Percentiles rank a stretch among this genome's conserved stretches.
Conservation (phyloP, 2,113 vertebrate genomes). For the Onychorhynchus coronatus region DNA sequence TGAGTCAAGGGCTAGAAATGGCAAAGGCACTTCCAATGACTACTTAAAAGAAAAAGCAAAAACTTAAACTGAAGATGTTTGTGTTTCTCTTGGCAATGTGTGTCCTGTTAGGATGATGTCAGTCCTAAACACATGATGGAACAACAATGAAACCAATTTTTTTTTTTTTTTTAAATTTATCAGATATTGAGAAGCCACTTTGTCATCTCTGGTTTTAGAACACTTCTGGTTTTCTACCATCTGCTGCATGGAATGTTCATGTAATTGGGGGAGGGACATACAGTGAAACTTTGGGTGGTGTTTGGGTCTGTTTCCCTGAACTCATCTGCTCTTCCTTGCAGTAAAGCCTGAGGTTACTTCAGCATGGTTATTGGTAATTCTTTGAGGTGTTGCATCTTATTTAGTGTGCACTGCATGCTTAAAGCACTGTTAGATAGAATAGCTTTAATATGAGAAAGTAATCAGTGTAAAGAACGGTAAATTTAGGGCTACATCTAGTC, state of each 20-base stretch:
- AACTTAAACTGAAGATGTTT: neutral
- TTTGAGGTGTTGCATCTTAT: neutral
- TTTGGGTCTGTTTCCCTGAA: neutral
- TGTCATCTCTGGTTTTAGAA: neutral
- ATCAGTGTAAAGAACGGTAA: neutral
- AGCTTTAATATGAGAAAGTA: neutral
- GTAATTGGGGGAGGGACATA: neutral
- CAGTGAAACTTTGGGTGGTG: neutral
- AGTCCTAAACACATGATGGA: neutral
- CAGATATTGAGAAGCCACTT: neutral
- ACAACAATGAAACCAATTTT: neutral
- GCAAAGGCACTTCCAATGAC: neutral
- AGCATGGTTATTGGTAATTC: neutral
- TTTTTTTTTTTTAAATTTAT: neutral
- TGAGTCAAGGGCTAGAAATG: neutral
- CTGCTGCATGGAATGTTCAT: fast-evolving
- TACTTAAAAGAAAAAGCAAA: neutral
- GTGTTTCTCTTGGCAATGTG: neutral
- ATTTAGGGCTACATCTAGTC: neutral
- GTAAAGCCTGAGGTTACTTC: neutral
- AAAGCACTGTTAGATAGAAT: neutral
- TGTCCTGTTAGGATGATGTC: neutral
- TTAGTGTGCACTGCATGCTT: neutral
- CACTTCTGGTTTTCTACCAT: neutral
- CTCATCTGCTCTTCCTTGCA: neutral